Percentiles rank a stretch among this genome's conserved stretches.
Conservation (phyloP, 2,113 vertebrate species). For the Fregata magnificens region DNA sequence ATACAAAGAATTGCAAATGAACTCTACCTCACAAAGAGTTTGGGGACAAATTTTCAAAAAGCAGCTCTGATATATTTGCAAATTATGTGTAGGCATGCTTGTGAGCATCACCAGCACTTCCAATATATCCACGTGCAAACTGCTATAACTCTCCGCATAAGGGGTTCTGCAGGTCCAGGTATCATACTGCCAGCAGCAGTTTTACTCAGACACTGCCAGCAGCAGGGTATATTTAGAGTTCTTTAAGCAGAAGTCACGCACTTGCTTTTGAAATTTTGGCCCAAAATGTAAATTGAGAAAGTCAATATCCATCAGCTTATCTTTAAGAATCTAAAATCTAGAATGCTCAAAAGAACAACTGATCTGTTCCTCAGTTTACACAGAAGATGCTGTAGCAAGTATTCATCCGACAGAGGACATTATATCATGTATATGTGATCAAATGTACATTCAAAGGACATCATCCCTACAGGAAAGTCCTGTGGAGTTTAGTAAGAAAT, state of each 20-base stretch:
- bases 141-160: rapidly evolving
- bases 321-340: background rate
- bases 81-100: background rate
- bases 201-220: background rate
- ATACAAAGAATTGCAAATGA: background rate
- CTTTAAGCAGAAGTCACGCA: background rate
- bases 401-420: background rate
- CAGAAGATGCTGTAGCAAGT: background rate
- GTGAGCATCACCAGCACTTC: background rate
- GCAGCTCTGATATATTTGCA: background rate
- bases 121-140: background rate
- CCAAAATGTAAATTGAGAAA: background rate
- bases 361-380: background rate
- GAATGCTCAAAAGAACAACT: background rate
- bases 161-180: background rate
- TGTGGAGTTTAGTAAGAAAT: background rate
- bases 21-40: background rate
- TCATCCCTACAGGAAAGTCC: background rate
- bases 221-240: background rate
- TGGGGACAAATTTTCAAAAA: background rate
- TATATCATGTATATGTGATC: background rate
- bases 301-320: background rate
- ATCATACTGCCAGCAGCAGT: background rate
- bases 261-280: background rate
- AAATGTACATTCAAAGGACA: background rate